These are phyloP conservation scores for Pristis pectinata DNA, from an alignment of 2,797 vertebrate species.

Conservation along the genomic window DNA sequence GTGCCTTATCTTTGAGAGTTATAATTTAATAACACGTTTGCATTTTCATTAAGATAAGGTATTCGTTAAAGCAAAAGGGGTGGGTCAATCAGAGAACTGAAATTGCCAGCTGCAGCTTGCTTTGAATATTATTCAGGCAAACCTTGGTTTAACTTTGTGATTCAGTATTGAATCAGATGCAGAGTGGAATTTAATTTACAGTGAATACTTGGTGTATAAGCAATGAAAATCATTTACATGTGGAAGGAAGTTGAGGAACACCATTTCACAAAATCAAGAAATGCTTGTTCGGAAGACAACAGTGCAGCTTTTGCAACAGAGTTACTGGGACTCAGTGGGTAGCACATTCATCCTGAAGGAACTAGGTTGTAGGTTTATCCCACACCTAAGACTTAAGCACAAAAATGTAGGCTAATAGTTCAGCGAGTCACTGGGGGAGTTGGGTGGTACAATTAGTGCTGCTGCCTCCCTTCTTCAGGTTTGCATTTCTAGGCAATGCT, in stretches of 20 bases:
- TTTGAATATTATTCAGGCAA: background rate
- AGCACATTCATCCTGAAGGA: too few species aligned
- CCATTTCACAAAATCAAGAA: background rate
- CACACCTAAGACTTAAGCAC: too few species aligned
- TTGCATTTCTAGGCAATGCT: too few species aligned
- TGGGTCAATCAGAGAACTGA: background rate
- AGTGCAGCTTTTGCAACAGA: too few species aligned
- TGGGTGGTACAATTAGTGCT: too few species aligned
- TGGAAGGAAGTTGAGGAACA: background rate
- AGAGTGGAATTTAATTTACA: background rate
- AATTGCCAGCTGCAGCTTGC: background rate
- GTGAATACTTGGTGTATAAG: background rate
- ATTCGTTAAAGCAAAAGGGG: background rate
- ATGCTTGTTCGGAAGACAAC: background rate
- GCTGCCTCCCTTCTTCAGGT: too few species aligned
- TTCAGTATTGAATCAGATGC: background rate
- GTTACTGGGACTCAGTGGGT: too few species aligned
- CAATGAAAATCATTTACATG: background rate
- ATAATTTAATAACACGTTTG: background rate
- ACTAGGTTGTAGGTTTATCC: too few species aligned
- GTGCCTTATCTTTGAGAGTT: background rate
- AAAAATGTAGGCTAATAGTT: too few species aligned
- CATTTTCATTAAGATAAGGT: background rate
- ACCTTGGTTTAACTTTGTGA: too few species aligned
- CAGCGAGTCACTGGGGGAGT: too few species aligned